Percentiles rank a stretch among this genome's conserved stretches.
Conservation (phyloP, 2,113 vertebrate species). For the Pedionomus torquatus region DNA sequence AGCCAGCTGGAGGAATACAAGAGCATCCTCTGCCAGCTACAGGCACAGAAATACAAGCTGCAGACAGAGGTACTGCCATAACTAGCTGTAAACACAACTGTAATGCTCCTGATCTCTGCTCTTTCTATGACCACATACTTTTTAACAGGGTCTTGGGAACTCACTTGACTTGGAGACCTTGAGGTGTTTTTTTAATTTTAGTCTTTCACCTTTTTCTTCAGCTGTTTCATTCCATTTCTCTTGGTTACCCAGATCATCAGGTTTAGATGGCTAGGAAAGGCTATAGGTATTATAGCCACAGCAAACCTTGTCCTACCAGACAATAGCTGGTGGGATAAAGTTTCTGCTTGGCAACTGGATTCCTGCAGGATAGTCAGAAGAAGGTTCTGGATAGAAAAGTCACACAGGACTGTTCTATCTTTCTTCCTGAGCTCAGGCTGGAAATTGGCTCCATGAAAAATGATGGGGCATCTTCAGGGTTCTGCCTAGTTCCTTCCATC, state of each 20-base stretch:
- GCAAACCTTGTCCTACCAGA: neutral
- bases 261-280: neutral
- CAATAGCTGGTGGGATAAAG: neutral
- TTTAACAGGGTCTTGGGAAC: neutral
- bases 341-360: neutral
- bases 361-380: neutral
- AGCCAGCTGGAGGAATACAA: slow-evolving; percentile 89
- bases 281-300: neutral
- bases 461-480: neutral
- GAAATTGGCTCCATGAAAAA: neutral
- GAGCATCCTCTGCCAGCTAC: slow-evolving; percentile 87
- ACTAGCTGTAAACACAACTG: neutral
- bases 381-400: neutral
- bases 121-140: neutral
- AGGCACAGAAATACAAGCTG: slow-evolving; percentile 85
- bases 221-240: neutral
- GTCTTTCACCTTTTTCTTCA: neutral
- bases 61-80: slow-evolving; percentile 83
- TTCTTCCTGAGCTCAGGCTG: neutral
- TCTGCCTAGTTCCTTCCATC: neutral
- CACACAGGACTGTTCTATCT: neutral
- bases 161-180: neutral
- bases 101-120: neutral
- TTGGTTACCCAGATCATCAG: neutral
- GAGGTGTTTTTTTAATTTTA: neutral